Percentiles rank a stretch among this genome's conserved stretches.
These are phyloP conservation scores for Apotomis turbidana DNA, from an alignment of 2,888 invertebrate genomes.

Conservation along the genomic window DNA sequence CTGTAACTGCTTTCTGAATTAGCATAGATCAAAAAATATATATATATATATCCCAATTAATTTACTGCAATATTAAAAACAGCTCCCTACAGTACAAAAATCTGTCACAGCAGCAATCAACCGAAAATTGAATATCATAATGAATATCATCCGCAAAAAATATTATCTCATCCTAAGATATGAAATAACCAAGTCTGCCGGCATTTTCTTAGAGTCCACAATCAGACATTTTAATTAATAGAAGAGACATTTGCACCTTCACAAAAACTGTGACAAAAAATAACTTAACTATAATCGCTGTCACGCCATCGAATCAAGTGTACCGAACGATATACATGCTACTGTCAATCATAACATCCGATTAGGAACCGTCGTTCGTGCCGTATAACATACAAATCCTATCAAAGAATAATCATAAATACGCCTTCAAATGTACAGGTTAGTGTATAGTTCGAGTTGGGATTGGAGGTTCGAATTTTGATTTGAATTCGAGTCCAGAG, in stretches of 20 bases:
- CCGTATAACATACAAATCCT: conserved; percentile 46
- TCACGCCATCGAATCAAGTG: conserved; percentile 34
- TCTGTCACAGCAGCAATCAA: conserved; percentile 7
- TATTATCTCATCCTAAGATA: not conserved
- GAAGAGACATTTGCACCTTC: not conserved
- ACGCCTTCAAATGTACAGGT: not conserved
- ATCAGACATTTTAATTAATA: not conserved
- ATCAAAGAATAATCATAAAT: not conserved
- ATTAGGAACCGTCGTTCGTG: conserved; percentile 44
- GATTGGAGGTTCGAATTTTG: conserved; percentile 26
- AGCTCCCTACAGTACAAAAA: not conserved
- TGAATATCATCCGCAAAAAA: not conserved
- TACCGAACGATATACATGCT: conserved; percentile 44
- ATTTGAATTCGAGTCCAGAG: conserved; percentile 35
- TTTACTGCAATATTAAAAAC: conserved; percentile 11
- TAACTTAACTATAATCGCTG: conserved; percentile 26
- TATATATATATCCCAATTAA: conserved; percentile 8
- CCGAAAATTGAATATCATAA: not conserved
- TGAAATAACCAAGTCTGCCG: not conserved
- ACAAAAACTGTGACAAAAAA: conserved; percentile 33
- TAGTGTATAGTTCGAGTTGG: conserved; percentile 2
- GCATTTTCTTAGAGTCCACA: not conserved
- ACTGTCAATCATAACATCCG: conserved; percentile 48
- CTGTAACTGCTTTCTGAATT: no score
- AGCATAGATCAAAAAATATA: no score